A percentile compares a stretch with the other conserved stretches of the same genome.
Conservation (phyloP, 2,888 invertebrate species). For the Nasonovia ribisnigri region DNA sequence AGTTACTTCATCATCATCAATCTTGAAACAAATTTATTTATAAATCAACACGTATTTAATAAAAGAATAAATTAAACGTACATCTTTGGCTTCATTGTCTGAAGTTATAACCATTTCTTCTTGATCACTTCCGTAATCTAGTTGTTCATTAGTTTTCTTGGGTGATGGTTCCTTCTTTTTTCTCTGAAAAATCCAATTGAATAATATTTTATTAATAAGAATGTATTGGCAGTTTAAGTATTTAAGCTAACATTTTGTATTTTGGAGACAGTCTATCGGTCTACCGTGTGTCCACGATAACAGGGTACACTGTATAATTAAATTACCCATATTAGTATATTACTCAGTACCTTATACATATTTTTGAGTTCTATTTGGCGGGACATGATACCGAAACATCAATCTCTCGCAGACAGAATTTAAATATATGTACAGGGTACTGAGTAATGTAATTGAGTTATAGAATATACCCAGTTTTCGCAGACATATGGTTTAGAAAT, state of each 20-base stretch:
- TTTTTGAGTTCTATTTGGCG: too few species aligned
- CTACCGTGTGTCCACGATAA: background rate
- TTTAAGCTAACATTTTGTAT: background rate
- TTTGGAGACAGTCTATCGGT: background rate
- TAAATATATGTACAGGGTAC: too few species aligned
- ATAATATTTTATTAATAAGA: conserved; percentile 29
- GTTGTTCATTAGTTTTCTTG: conserved; percentile 70
- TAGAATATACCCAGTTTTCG: too few species aligned
- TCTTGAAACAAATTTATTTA: conserved; percentile 40
- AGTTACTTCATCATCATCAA: conserved; percentile 60
- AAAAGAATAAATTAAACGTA: conserved; percentile 33
- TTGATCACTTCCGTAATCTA: conserved; percentile 78
- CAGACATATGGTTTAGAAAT: background rate
- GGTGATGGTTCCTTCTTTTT: conserved; percentile 66
- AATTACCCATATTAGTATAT: too few species aligned
- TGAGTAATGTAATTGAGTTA: too few species aligned
- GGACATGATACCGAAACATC: too few species aligned
- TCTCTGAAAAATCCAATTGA: conserved; percentile 55
- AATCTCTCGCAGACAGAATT: too few species aligned
- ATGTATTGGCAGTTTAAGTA: background rate
- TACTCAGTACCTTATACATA: too few species aligned
- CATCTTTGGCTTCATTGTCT: conserved; percentile 74
- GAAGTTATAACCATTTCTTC: conserved; percentile 84
- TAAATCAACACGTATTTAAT: background rate
- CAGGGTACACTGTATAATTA: too few species aligned